These are phyloP conservation scores for Pseudococcus longispinus DNA, from an alignment of 2,888 invertebrate species.

Conservation along the genomic window DNA sequence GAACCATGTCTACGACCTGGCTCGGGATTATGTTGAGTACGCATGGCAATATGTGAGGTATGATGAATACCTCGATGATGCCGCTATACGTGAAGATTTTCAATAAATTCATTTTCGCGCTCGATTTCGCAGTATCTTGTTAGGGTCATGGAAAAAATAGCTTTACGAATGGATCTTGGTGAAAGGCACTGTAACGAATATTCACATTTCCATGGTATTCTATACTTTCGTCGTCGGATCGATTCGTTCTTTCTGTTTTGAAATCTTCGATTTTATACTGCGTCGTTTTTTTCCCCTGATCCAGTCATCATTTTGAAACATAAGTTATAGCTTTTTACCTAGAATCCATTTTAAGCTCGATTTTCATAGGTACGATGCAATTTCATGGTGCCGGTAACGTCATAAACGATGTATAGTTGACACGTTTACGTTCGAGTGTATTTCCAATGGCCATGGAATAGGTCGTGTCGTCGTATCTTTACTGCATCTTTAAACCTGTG, in stretches of 20 bases:
- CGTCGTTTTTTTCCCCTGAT: too few species aligned
- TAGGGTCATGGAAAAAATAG: not conserved
- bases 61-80: conserved; percentile 50
- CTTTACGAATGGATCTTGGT: not conserved
- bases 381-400: not conserved
- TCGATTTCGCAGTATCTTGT: not conserved
- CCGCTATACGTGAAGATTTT: conserved; percentile 52
- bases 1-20: conserved; percentile 39
- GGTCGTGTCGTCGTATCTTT: not conserved
- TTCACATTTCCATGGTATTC: not conserved
- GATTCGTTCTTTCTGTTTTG: not conserved
- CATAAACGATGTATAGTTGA: not conserved
- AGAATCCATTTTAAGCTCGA: not conserved
- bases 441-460: not conserved
- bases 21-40: conserved; percentile 25
- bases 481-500: not conserved
- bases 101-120: conserved; percentile 38
- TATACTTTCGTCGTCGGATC: too few species aligned
- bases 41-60: conserved; percentile 50
- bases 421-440: too few species aligned
- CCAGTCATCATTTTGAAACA: not conserved
- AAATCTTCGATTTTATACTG: too few species aligned
- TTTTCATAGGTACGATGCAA: too few species aligned
- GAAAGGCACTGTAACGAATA: too few species aligned
- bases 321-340: not conserved